Percentiles rank a stretch among this genome's conserved stretches.
phyloP scores from a whole-genome alignment of 2,888 invertebrate genomes.

The Incurvaria masculella region DNA sequence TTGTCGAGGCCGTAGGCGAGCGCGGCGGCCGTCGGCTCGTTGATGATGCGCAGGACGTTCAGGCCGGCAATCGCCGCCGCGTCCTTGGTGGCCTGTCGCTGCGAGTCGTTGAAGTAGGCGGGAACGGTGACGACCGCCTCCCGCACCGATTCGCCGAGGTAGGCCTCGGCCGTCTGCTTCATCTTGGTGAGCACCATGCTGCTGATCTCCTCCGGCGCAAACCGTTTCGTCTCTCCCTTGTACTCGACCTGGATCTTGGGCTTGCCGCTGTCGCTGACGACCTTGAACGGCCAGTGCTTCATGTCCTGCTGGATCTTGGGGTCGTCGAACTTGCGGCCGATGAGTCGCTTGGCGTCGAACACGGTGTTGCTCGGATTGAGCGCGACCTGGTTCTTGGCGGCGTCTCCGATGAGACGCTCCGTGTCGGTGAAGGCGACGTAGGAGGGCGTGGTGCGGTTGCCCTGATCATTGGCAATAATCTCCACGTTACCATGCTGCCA shows the following conservation, averaged over 20 bases:
- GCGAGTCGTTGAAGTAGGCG: slow-evolving; percentile 75
- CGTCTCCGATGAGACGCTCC: slow-evolving; percentile 79
- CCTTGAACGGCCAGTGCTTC: slow-evolving; percentile 74
- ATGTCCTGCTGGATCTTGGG: slow-evolving; percentile 67
- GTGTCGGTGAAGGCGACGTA: slow-evolving; percentile 86
- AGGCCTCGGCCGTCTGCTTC: slow-evolving; percentile 67
- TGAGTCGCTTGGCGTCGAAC: slow-evolving; percentile 70
- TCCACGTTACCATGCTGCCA: slow-evolving; percentile 80
- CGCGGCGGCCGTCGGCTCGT: slow-evolving; percentile 77
- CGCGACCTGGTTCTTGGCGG: slow-evolving; percentile 70
- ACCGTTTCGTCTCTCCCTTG: slow-evolving; percentile 55
- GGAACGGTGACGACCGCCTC: slow-evolving; percentile 80
- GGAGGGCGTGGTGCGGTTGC: slow-evolving; percentile 83
- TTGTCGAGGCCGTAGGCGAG: slow-evolving; percentile 70
- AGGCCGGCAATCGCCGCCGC: slow-evolving; percentile 75
- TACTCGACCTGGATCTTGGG: slow-evolving; percentile 61
- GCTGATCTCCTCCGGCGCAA: slow-evolving; percentile 62
- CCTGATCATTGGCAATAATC: slow-evolving; percentile 86
- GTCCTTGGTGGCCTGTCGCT: slow-evolving; percentile 77
- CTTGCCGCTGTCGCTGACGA: slow-evolving; percentile 57
- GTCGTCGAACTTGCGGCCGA: slow-evolving; percentile 71
- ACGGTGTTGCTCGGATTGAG: slow-evolving; percentile 66
- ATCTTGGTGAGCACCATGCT: slow-evolving; percentile 64
- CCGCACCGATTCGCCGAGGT: slow-evolving; percentile 59
- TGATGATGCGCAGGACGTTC: slow-evolving; percentile 79